These are phyloP conservation scores for Acrocera orbiculus DNA, from an alignment of 2,888 invertebrate species.

Conservation along the genomic window DNA sequence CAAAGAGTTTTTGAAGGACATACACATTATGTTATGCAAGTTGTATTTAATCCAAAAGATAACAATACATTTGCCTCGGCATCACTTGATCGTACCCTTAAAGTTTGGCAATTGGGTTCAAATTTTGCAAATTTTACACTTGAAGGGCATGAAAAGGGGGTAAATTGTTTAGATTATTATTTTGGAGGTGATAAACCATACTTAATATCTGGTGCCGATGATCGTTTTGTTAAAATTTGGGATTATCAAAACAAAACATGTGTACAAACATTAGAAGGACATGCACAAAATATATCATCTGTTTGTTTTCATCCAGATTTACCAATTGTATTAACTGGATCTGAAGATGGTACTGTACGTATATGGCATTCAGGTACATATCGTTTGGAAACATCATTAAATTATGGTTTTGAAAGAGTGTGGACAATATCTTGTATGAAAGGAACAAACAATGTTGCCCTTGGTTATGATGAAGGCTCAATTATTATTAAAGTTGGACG, in stretches of 20 bases:
- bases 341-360: conserved; percentile 93
- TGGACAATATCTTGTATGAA: conserved; percentile 91
- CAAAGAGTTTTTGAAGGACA: conserved; percentile 99
- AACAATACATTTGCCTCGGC: conserved; percentile 99
- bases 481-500: conserved; percentile 47
- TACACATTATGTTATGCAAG: conserved; percentile 99
- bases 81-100: conserved; percentile 93
- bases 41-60: conserved; percentile 98
- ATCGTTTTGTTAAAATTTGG: conserved; percentile 96
- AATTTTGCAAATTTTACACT: conserved; percentile 94
- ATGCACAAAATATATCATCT: conserved; percentile 88
- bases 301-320: conserved; percentile 97
- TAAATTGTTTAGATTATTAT: conserved; percentile 98
- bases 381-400: conserved; percentile 85
- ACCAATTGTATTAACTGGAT: conserved; percentile 91
- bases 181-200: conserved; percentile 99
- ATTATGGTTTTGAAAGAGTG: conserved; percentile 94
- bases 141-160: conserved; percentile 96
- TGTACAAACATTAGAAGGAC: conserved; percentile 94
- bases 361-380: conserved; percentile 99
- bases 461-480: conserved; percentile 46
- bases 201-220: conserved; percentile 96
- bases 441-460: conserved; percentile 89
- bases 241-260: conserved; percentile 99
- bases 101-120: conserved; percentile 98